Evolutionary conservation across 2,113 vertebrate genomes (phyloP).

Genomic region (Emydocephalus ijimae): DNA sequence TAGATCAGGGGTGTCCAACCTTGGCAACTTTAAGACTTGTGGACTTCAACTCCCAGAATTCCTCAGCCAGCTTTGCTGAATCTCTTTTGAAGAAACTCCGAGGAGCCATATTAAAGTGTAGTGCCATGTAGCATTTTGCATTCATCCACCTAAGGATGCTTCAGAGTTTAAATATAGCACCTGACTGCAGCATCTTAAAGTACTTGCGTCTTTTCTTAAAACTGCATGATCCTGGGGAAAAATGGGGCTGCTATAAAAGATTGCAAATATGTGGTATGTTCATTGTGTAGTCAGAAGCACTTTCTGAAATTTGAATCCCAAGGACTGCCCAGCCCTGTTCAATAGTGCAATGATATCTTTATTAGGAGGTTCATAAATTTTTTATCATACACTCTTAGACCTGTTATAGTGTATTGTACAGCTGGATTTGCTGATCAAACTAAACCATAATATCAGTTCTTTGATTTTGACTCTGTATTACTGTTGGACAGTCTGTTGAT

Average conservation of each 20-base stretch:
- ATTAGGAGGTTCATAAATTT: background rate
- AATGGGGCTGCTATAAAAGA: background rate
- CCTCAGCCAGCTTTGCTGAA: background rate
- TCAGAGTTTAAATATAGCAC: background rate
- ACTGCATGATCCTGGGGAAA: background rate
- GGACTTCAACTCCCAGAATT: background rate
- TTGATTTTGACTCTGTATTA: background rate
- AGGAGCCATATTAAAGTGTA: background rate
- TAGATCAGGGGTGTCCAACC: too few relatives aligned
- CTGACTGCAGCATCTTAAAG: background rate
- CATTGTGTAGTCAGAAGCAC: background rate
- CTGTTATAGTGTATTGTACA: background rate
- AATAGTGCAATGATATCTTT: background rate
- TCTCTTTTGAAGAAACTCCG: background rate
- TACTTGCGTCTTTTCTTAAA: background rate
- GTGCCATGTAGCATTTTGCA: background rate
- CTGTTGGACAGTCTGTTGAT: background rate
- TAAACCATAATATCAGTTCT: background rate
- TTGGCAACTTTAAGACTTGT: background rate
- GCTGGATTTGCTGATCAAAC: background rate
- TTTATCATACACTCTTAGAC: background rate
- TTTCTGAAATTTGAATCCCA: background rate
- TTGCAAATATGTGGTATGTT: background rate
- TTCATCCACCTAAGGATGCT: background rate
- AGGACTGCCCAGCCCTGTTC: background rate